Percentiles rank a stretch among this genome's conserved stretches.
These are phyloP conservation scores for Pachyramphus minor DNA, from an alignment of 2,113 vertebrate species.

Conservation along the genomic window DNA sequence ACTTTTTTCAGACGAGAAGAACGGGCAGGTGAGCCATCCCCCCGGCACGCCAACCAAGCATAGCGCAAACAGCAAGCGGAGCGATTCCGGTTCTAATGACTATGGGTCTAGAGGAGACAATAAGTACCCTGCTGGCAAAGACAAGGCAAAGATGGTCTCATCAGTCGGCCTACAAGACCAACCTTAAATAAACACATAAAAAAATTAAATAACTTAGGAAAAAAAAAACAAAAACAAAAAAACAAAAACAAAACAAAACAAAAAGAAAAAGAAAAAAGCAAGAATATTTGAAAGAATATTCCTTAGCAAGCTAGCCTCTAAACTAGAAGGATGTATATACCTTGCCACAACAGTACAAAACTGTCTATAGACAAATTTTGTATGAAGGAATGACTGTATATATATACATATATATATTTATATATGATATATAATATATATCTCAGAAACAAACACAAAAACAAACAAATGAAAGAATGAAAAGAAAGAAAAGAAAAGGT, in stretches of 20 bases:
- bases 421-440: constrained; percentile 74
- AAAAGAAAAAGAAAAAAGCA: constrained; percentile 35
- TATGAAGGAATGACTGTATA: constrained; percentile 80
- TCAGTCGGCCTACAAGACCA: constrained; percentile 85
- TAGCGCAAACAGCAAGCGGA: constrained; percentile 84
- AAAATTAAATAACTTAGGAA: constrained; percentile 57
- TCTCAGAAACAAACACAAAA: constrained; percentile 70
- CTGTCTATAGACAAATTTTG: constrained; percentile 69
- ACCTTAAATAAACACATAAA: constrained; percentile 77
- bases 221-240: not conserved
- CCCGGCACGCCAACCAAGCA: constrained; percentile 88
- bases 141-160: constrained; percentile 83
- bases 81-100: constrained; percentile 87
- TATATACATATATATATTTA: constrained; percentile 75
- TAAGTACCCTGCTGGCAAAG: constrained; percentile 83
- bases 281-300: constrained; percentile 70
- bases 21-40: constrained; percentile 91
- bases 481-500: constrained; percentile 69
- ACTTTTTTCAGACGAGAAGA: constrained; percentile 99
- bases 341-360: constrained; percentile 72
- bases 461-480: constrained; percentile 55
- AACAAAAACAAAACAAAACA: not conserved
- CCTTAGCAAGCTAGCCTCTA: constrained; percentile 73
- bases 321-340: constrained; percentile 76
- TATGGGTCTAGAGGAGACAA: constrained; percentile 82